phyloP scores from a whole-genome alignment of 2,113 vertebrate genomes.

The Poeciliopsis prolifica region DNA sequence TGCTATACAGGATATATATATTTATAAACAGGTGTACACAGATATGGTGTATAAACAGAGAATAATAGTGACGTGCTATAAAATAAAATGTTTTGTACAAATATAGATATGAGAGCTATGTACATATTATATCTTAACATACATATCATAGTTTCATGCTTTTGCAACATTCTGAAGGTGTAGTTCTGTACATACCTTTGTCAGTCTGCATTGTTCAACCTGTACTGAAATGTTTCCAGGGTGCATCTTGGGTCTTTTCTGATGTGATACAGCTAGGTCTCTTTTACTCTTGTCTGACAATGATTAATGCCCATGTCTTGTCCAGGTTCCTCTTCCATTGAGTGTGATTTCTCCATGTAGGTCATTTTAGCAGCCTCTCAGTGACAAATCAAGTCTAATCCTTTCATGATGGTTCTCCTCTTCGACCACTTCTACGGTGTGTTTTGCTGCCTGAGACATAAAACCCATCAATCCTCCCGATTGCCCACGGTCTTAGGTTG shows the following conservation, averaged over 20 bases:
- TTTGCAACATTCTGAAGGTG: background rate
- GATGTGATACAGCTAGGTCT: background rate
- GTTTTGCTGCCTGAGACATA: background rate
- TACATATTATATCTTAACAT: too few species aligned
- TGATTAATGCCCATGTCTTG: background rate
- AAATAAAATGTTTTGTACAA: too few species aligned
- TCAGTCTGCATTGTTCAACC: background rate
- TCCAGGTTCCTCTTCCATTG: background rate
- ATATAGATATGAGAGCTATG: too few species aligned
- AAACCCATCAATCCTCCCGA: background rate
- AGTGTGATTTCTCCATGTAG: background rate
- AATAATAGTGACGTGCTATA: too few species aligned
- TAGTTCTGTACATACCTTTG: background rate
- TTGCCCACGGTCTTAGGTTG: background rate
- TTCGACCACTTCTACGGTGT: background rate
- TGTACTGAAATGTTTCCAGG: background rate
- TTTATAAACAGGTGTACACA: too few species aligned
- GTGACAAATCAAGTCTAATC: background rate
- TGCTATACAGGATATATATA: too few species aligned
- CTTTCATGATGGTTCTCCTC: background rate
- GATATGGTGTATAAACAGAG: too few species aligned
- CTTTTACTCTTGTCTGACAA: background rate
- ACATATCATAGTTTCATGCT: background rate
- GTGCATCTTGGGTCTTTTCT: background rate
- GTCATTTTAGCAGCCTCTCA: background rate